These are phyloP conservation scores for Dermatemys mawii DNA, from an alignment of 2,113 vertebrate genomes.

Conservation along the genomic window DNA sequence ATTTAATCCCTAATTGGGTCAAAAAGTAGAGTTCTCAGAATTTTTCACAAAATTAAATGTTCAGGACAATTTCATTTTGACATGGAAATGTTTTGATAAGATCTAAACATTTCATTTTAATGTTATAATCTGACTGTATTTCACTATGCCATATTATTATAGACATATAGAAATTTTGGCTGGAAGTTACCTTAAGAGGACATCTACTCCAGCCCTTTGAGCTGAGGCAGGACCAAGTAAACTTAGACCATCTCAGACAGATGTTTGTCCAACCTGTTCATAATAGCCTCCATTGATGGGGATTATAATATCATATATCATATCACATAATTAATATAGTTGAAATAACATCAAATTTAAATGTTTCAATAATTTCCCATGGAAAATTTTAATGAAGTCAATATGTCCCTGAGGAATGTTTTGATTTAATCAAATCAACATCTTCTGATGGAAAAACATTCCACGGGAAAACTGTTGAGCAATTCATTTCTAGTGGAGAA, in stretches of 20 bases:
- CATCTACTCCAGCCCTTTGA: background rate
- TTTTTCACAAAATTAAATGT: background rate
- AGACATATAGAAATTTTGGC: background rate
- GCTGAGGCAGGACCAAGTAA: background rate
- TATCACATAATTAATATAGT: background rate
- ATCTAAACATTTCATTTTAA: background rate
- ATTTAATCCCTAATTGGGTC: background rate
- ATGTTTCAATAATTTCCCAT: too few species aligned
- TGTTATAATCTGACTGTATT: background rate
- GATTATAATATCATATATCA: background rate
- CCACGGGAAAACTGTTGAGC: background rate
- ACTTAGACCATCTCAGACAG: background rate
- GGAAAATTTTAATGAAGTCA: background rate
- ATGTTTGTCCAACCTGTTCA: too few species aligned
- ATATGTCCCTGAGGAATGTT: background rate
- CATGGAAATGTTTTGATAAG: background rate
- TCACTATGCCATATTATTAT: background rate
- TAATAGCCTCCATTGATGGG: background rate
- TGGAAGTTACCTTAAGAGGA: background rate
- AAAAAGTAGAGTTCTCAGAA: background rate
- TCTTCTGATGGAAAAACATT: background rate
- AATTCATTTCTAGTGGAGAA: background rate
- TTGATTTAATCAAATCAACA: background rate
- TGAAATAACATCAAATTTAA: background rate
- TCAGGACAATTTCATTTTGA: background rate